Evolutionary conservation across 2,797 vertebrate genomes (phyloP), one percentile per base, ranked within the genome.

Genomic region (Euphonia xanthogaster): DNA sequence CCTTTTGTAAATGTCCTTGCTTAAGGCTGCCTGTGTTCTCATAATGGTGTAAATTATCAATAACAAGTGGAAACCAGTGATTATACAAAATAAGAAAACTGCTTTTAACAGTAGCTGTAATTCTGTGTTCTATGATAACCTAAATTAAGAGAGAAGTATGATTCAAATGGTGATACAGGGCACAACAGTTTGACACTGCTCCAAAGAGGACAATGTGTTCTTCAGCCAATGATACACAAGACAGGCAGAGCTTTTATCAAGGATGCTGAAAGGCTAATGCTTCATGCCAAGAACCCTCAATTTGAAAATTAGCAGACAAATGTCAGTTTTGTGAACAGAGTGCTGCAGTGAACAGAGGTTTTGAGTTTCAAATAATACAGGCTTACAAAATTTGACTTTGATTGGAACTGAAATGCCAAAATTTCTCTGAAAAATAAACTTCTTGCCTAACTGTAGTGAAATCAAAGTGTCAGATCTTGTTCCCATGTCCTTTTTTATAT

Each of bases 1-100:
- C 84, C 90, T 94, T 96, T 95, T 62, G 37, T 61, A 95, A 94
- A 90, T 35, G 86, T 61, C 90, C 82, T 97, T 95, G 63, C 66
- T 95, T 33, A n/a, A 95, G 71, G 85, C 71, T 88, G 35, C 0
- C 0, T 74, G 13, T 35, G 20, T 91, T 82, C 88, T 85, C 61
- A 37, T 58, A 88, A 85, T 12, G 14, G 61, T 77, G 78, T 30
- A 70, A 93, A 91, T 91, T 85, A 85, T 94, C 81, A 91, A 53
- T 66, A 90, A 85, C 25, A 70, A 92, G 63, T 63, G 51, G 20
- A 90, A 96, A 93, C 16, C 58, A 71, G 71, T 50, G 65, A 86
- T 86, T 86, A 81, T 39, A 44, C 24, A 51, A 91, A 86, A 72
- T 28, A 70, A 57, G 37, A 85, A 93, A 84, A 51, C 28, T 65